Evolutionary conservation across 2,113 vertebrate species (phyloP).

Genomic region (Cinclus cinclus): DNA sequence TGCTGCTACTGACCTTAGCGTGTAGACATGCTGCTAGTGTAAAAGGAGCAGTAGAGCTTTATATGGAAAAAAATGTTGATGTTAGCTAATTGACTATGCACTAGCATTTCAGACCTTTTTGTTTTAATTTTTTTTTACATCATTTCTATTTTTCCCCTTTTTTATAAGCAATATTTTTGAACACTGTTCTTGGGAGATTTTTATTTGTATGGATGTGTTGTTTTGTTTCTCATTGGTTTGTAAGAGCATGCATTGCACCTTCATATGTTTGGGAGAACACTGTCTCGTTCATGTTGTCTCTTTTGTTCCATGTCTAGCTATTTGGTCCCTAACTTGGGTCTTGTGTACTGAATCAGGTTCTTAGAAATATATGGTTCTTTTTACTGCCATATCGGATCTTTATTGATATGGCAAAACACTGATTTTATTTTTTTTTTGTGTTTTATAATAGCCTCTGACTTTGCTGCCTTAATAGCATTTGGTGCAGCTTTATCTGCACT

Average conservation of each 20-base stretch:
- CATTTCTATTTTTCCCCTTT: constrained; percentile 42
- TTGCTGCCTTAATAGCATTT: constrained; percentile 84
- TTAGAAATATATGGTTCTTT: constrained; percentile 47
- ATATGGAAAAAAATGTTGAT: constrained; percentile 61
- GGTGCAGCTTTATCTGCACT: constrained; percentile 79
- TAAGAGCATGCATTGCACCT: constrained; percentile 81
- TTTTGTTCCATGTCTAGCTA: constrained; percentile 71
- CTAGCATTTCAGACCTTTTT: constrained; percentile 81
- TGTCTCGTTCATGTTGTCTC: constrained; percentile 75
- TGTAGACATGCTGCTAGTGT: constrained; percentile 83
- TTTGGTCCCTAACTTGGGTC: constrained; percentile 58
- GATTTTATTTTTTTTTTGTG: constrained; percentile 43
- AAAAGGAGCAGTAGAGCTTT: constrained; percentile 78
- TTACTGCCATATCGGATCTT: constrained; percentile 64
- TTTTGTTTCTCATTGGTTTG: constrained; percentile 67
- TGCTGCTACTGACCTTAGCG: constrained; percentile 84
- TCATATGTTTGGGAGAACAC: constrained; percentile 84
- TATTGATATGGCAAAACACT: constrained; percentile 56
- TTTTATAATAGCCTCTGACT: constrained; percentile 63
- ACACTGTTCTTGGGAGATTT: constrained; percentile 82
- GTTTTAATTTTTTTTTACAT: constrained; percentile 55
- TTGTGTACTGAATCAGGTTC: constrained; percentile 49
- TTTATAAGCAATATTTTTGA: constrained; percentile 74
- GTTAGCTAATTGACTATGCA: constrained; percentile 82
- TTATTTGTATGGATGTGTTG: constrained; percentile 56